Percentiles rank a stretch among this genome's conserved stretches.
phyloP scores from a whole-genome alignment of 2,113 vertebrate genomes.

The Deroptyus accipitrinus region DNA sequence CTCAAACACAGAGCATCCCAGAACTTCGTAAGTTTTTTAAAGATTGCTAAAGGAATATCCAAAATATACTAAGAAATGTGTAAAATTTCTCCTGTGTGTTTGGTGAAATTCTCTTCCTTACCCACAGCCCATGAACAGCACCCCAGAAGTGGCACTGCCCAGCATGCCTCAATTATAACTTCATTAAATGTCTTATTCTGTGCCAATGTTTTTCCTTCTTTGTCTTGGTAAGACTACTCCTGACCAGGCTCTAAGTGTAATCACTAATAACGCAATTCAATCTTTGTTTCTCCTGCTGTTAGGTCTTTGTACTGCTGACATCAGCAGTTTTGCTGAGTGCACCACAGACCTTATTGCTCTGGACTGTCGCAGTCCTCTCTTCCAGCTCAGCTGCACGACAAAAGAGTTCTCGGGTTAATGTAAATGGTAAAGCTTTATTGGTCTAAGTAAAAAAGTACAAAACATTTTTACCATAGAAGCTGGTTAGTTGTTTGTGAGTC shows the following conservation, averaged over 20 bases:
- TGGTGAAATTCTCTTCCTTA: neutral
- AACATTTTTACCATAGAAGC: neutral
- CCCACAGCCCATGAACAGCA: neutral
- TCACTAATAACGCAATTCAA: neutral
- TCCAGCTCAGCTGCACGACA: neutral
- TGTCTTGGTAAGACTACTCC: neutral
- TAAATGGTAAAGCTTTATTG: constrained; percentile 42
- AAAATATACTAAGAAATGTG: neutral
- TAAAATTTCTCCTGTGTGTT: neutral
- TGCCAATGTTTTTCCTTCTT: neutral
- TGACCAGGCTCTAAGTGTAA: neutral
- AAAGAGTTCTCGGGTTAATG: neutral
- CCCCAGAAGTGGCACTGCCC: neutral
- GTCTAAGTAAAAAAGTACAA: neutral
- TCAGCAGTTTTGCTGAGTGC: neutral
- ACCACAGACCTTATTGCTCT: neutral
- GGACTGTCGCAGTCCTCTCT: neutral
- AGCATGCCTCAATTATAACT: neutral
- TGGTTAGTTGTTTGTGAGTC: neutral
- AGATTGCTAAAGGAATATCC: neutral
- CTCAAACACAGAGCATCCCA: neutral
- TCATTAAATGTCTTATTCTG: neutral
- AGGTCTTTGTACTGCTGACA: neutral
- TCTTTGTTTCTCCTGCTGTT: neutral
- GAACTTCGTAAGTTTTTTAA: neutral